phyloP scores from a whole-genome alignment of 1,140 invertebrate species.

The Adoxophyes honmai region DNA sequence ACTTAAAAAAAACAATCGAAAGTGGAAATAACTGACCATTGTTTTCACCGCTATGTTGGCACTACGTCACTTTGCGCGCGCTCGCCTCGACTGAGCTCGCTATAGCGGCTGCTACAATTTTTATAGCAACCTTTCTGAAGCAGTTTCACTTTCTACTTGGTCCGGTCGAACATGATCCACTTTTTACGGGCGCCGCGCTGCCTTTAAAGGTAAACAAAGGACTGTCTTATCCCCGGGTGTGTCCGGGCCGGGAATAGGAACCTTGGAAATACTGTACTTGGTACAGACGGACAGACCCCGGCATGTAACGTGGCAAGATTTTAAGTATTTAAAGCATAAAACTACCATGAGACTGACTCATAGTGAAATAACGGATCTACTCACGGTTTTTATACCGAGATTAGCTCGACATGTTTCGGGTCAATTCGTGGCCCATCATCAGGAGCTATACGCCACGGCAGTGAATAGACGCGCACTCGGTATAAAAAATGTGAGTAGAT shows the following conservation, averaged over 20 bases:
- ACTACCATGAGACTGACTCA: too few species aligned
- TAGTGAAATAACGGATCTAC: too few species aligned
- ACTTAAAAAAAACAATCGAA: constrained; percentile 28
- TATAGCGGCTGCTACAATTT: constrained; percentile 51
- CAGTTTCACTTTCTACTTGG: constrained; percentile 69
- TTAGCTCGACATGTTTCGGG: too few species aligned
- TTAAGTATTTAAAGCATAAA: too few species aligned
- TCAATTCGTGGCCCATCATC: too few species aligned
- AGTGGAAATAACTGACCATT: constrained; percentile 61
- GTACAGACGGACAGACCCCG: too few species aligned
- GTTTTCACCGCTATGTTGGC: constrained; percentile 19
- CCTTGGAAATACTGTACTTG: constrained; percentile 1
- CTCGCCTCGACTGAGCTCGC: constrained; percentile 57
- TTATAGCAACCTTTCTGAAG: constrained; percentile 59
- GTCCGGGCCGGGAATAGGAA: neutral
- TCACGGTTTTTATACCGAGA: too few species aligned
- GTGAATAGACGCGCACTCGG: too few species aligned
- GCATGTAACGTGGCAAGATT: too few species aligned
- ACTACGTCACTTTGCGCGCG: constrained; percentile 29
- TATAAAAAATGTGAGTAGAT: too few species aligned
- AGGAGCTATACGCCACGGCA: too few species aligned
- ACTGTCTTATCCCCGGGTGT: constrained; percentile 25
- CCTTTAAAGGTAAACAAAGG: constrained; percentile 58
- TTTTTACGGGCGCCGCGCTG: constrained; percentile 48
- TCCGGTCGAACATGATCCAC: constrained; percentile 57